phyloP scores from a whole-genome alignment of 2,797 vertebrate species.

The Xenopus petersii region DNA sequence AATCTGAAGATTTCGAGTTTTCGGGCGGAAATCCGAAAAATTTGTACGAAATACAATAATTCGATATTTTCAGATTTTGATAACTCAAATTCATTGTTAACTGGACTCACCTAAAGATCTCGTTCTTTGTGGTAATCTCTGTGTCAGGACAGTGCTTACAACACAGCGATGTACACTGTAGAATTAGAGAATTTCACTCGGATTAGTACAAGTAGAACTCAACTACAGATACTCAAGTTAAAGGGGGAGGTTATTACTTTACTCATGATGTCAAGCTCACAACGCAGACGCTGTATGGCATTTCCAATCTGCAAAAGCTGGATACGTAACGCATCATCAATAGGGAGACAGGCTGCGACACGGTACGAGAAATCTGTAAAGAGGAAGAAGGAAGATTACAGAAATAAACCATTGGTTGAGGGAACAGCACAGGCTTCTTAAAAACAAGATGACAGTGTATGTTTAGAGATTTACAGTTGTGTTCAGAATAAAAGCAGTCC shows the following conservation, averaged over 20 bases:
- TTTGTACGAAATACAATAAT: too few relatives aligned
- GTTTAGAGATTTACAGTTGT: too few relatives aligned
- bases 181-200: conserved; percentile 18
- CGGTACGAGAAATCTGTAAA: conserved; percentile 92
- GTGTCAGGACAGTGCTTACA: conserved; percentile 96
- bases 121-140: conserved; percentile 96
- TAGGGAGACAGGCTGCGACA: conserved; percentile 95
- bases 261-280: conserved; percentile 97
- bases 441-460: too few relatives aligned
- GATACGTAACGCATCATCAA: conserved; percentile 87
- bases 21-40: too few relatives aligned
- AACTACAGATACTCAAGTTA: background rate
- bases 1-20: too few relatives aligned
- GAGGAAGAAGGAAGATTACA: conserved; percentile 42
- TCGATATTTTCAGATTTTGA: too few relatives aligned
- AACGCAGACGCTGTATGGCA: conserved; percentile 92
- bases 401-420: too few relatives aligned
- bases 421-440: too few relatives aligned
- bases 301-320: conserved; percentile 94
- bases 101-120: conserved; percentile 91
- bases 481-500: too few relatives aligned
- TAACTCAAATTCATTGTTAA: background rate
- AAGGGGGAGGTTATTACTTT: conserved; percentile 69
- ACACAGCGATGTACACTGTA: conserved; percentile 92
- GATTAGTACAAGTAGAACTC: background rate